These are phyloP conservation scores for Cephus spinipes DNA, from an alignment of 2,888 invertebrate genomes.

Conservation along the genomic window DNA sequence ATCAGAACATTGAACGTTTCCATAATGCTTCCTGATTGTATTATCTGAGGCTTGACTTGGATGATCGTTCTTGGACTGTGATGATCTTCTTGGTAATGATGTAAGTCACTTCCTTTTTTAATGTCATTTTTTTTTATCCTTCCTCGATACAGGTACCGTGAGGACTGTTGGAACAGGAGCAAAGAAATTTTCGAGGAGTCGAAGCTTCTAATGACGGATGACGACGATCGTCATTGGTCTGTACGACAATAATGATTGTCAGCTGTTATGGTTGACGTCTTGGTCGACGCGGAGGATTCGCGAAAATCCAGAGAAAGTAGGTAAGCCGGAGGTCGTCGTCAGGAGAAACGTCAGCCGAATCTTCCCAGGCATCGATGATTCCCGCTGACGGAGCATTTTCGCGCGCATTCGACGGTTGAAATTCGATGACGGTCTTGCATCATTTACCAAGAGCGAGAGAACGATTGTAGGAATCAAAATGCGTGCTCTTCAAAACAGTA, in stretches of 20 bases:
- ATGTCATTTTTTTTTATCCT: neutral
- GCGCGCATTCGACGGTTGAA: neutral
- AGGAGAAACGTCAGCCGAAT: neutral
- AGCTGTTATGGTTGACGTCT: neutral
- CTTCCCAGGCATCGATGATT: neutral
- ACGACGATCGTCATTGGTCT: neutral
- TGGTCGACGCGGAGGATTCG: neutral
- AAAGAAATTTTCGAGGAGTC: neutral
- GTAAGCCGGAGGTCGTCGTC: neutral
- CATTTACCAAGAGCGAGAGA: neutral
- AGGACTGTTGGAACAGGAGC: neutral
- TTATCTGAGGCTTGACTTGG: neutral
- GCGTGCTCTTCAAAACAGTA: neutral
- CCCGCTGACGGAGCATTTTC: neutral
- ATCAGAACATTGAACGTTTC: slow-evolving; percentile 12
- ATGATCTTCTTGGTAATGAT: neutral
- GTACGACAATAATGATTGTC: neutral
- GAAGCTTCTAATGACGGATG: neutral
- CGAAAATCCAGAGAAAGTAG: neutral
- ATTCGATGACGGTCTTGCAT: slow-evolving; percentile 7
- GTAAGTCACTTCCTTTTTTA: neutral
- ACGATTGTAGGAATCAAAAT: neutral
- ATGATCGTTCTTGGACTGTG: neutral
- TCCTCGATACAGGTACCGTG: neutral
- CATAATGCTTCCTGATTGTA: slow-evolving; percentile 3